phyloP scores from a whole-genome alignment of 37 sponge, comb jelly and placozoan species.

The Cladorhizidae sp. region DNA sequence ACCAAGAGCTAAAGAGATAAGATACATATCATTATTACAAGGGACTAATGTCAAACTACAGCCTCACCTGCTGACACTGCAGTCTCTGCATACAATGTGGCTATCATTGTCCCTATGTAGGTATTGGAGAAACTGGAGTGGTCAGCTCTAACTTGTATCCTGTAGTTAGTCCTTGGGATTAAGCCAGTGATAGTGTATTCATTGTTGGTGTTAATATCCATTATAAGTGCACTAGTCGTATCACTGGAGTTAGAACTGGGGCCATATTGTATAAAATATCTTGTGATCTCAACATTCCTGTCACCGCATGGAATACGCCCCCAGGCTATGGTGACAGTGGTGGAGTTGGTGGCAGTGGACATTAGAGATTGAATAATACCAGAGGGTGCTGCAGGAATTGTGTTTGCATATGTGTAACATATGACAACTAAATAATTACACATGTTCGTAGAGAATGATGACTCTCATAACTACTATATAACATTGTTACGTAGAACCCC shows the following conservation, averaged over 20 bases:
- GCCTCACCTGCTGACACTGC: too few relatives aligned
- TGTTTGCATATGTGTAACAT: too few relatives aligned
- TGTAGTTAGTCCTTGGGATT: conserved; percentile 13
- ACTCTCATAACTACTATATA: too few relatives aligned
- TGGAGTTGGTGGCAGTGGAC: not conserved
- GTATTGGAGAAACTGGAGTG: not conserved
- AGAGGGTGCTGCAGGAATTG: conserved; percentile 27
- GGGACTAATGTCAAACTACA: too few relatives aligned
- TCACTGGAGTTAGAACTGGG: too few relatives aligned
- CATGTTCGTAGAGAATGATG: too few relatives aligned
- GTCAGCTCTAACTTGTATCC: too few relatives aligned
- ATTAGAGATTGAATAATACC: conserved; percentile 1
- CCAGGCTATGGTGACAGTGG: conserved; percentile 23
- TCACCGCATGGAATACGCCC: not conserved
- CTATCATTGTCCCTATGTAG: too few relatives aligned
- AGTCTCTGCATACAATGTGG: not conserved
- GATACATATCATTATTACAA: too few relatives aligned
- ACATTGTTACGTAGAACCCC: too few relatives aligned
- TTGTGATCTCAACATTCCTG: conserved; percentile 24
- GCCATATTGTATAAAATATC: not conserved
- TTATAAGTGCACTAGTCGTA: not conserved
- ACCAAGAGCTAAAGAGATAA: not conserved
- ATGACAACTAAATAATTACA: too few relatives aligned
- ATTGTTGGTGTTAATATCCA: not conserved
- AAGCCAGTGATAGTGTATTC: too few relatives aligned